Conservation (phyloP, 2,888 invertebrate species). For the Drosophila tripunctata region DNA sequence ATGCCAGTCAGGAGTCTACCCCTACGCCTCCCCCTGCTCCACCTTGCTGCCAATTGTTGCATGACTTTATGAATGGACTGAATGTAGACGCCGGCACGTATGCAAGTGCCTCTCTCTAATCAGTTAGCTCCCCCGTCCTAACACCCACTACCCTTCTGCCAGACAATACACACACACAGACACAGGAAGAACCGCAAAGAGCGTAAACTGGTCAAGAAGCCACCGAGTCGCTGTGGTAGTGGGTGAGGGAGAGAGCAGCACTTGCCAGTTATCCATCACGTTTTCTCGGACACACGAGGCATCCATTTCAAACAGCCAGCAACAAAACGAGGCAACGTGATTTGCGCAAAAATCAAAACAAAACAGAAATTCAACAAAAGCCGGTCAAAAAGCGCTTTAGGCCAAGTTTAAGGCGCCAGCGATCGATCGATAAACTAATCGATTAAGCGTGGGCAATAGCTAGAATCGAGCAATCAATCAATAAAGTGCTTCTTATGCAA, state of each 20-base stretch:
- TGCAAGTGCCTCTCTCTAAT: constrained; percentile 69
- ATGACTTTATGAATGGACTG: constrained; percentile 64
- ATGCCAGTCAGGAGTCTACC: constrained; percentile 73
- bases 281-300: constrained; percentile 83
- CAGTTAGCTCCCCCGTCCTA: constrained; percentile 38
- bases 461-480: too few species aligned
- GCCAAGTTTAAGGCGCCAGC: constrained; percentile 28
- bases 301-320: constrained; percentile 80
- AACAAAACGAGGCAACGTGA: constrained; percentile 39
- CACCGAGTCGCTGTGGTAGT: not conserved
- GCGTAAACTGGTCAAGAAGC: constrained; percentile 43
- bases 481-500: too few species aligned
- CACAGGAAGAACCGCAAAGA: constrained; percentile 60
- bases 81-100: constrained; percentile 59
- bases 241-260: constrained; percentile 1
- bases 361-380: constrained; percentile 23
- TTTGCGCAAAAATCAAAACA: constrained; percentile 46
- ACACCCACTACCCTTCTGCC: not conserved
- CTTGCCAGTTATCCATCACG: constrained; percentile 82
- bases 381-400: constrained; percentile 11
- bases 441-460: not conserved
- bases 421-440: constrained; percentile 38
- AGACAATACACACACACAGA: constrained; percentile 57
- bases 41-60: constrained; percentile 55
- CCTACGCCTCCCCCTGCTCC: not conserved